Conservation (phyloP, 2,797 vertebrate genomes). For the Apogon talboti region DNA sequence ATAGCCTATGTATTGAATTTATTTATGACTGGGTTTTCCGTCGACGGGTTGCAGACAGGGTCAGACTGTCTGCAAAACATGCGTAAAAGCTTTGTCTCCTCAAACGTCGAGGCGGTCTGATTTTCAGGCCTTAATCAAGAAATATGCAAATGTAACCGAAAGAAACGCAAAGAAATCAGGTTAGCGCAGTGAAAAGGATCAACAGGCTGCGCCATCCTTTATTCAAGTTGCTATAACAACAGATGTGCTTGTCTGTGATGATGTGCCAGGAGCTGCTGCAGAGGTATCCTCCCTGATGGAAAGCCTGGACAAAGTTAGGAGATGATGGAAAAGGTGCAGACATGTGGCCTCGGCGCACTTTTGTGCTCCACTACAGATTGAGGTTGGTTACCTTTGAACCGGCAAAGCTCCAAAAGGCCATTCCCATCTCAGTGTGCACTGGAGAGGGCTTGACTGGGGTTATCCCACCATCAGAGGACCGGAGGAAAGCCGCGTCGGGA, state of each 20-base stretch:
- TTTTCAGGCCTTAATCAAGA: slow-evolving; percentile 59
- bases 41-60: background rate
- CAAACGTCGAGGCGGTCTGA: slow-evolving; percentile 21
- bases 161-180: slow-evolving; percentile 77
- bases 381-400: slow-evolving; percentile 77
- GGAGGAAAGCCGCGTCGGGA: slow-evolving; percentile 69
- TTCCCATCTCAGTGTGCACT: slow-evolving; percentile 64
- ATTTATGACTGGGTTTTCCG: background rate
- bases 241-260: slow-evolving; percentile 58
- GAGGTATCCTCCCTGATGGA: slow-evolving; percentile 64
- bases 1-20: background rate
- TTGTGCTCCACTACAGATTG: slow-evolving; percentile 63
- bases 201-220: slow-evolving; percentile 71
- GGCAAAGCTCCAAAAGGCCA: slow-evolving; percentile 75
- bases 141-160: slow-evolving; percentile 70
- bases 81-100: slow-evolving; percentile 22
- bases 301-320: slow-evolving; percentile 33
- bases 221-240: slow-evolving; percentile 81
- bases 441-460: slow-evolving; percentile 75
- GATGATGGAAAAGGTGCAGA: slow-evolving; percentile 26
- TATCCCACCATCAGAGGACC: slow-evolving; percentile 75
- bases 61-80: slow-evolving; percentile 8
- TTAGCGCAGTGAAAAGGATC: slow-evolving; percentile 70
- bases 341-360: slow-evolving; percentile 51
- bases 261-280: slow-evolving; percentile 40